phyloP scores from a whole-genome alignment of 2,113 vertebrate species.

The Taxidea taxus region DNA sequence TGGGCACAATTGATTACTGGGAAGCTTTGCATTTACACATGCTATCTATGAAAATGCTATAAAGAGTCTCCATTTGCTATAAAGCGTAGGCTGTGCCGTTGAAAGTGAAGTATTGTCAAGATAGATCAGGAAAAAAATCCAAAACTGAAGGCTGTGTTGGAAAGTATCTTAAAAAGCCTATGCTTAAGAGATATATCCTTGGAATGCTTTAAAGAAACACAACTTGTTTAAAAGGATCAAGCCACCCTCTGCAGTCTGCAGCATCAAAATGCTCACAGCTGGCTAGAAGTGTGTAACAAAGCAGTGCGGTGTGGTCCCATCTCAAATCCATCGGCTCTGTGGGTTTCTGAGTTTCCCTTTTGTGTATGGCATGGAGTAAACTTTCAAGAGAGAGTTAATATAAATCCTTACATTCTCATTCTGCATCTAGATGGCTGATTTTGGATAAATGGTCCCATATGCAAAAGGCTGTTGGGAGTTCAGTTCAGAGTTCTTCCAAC shows the following conservation, averaged over 20 bases:
- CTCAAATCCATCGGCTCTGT: conserved; percentile 51
- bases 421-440: conserved; percentile 62
- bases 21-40: not conserved
- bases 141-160: not conserved
- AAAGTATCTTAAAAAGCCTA: conserved; percentile 28
- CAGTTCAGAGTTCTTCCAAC: conserved; percentile 59
- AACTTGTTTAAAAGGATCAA: conserved; percentile 32
- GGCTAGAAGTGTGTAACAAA: not conserved
- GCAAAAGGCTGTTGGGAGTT: conserved; percentile 62
- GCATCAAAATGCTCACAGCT: not conserved
- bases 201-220: conserved; percentile 42
- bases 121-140: not conserved
- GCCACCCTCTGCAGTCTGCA: not conserved
- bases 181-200: not conserved
- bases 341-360: conserved; percentile 56
- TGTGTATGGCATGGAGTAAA: conserved; percentile 72
- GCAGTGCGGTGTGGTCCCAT: not conserved
- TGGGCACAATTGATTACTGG: not conserved
- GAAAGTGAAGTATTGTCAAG: conserved; percentile 42
- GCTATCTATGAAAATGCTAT: conserved; percentile 15
- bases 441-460: conserved; percentile 66
- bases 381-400: conserved; percentile 79
- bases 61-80: not conserved
- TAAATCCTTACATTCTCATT: conserved; percentile 83
- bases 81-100: not conserved